These are phyloP conservation scores for Peromyscus polionotus DNA, from an alignment of 2,113 vertebrate genomes.

Conservation along the genomic window DNA sequence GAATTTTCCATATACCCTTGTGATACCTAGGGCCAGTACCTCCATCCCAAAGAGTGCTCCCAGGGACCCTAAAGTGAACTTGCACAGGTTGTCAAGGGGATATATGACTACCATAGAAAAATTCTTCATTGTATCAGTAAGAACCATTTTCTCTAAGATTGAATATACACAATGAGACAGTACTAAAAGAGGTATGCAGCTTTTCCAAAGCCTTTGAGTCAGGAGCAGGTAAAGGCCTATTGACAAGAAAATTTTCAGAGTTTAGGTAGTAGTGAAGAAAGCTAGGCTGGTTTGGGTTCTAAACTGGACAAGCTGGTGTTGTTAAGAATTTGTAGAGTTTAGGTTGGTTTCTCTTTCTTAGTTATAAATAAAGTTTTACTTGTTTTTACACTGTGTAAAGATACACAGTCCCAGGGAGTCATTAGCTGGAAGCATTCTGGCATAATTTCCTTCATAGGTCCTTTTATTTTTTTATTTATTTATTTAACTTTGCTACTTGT, in stretches of 20 bases:
- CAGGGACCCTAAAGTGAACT: not conserved
- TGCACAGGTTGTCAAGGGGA: not conserved
- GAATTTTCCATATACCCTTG: slow-evolving; percentile 13
- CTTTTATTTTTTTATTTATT: not conserved
- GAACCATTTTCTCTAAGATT: not conserved
- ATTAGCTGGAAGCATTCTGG: slow-evolving; percentile 4
- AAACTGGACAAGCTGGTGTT: not conserved
- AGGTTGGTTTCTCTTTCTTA: not conserved
- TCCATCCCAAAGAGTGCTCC: not conserved
- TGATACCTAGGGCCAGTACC: not conserved
- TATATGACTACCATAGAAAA: not conserved
- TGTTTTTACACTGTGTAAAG: not conserved
- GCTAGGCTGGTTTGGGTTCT: not conserved
- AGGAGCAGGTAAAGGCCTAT: not conserved
- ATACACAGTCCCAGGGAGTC: not conserved
- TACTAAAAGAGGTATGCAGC: not conserved
- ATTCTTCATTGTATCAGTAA: not conserved
- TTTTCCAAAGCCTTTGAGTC: not conserved
- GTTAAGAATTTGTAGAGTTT: not conserved
- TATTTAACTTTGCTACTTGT: not conserved
- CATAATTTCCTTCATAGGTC: slow-evolving; percentile 17
- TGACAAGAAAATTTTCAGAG: not conserved
- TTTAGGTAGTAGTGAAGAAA: not conserved
- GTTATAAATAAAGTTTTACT: not conserved
- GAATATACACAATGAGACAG: not conserved